These are phyloP conservation scores for Alexandromys fortis DNA, from an alignment of 2,113 vertebrate genomes.

Conservation along the genomic window DNA sequence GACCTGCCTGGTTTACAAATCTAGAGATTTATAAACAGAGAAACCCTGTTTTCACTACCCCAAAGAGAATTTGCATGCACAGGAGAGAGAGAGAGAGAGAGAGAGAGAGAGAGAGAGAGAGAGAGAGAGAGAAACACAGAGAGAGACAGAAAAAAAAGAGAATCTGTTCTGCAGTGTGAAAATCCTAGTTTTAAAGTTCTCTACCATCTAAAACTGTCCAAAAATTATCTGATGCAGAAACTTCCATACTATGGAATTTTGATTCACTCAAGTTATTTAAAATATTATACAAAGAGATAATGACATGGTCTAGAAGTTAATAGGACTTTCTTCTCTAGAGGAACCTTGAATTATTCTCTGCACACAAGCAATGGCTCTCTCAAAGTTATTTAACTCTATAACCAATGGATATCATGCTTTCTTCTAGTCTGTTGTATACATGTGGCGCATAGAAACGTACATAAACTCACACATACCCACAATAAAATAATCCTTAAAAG, in stretches of 20 bases:
- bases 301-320: background rate
- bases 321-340: background rate
- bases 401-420: no score
- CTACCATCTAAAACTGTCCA: background rate
- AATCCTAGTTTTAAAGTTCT: background rate
- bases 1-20: background rate
- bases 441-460: background rate
- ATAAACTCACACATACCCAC: background rate
- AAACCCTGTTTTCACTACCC: background rate
- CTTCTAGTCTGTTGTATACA: background rate
- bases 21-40: background rate
- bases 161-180: background rate
- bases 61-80: background rate
- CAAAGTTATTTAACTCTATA: background rate
- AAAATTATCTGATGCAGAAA: background rate
- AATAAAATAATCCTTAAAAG: background rate
- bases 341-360: no score
- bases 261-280: background rate
- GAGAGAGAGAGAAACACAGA: no score
- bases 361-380: background rate
- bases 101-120: no score
- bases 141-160: background rate
- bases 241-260: background rate
- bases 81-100: no score
- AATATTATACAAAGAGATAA: background rate